phyloP scores from a whole-genome alignment of 1,140 invertebrate species.

The Drosophila sucinea region DNA sequence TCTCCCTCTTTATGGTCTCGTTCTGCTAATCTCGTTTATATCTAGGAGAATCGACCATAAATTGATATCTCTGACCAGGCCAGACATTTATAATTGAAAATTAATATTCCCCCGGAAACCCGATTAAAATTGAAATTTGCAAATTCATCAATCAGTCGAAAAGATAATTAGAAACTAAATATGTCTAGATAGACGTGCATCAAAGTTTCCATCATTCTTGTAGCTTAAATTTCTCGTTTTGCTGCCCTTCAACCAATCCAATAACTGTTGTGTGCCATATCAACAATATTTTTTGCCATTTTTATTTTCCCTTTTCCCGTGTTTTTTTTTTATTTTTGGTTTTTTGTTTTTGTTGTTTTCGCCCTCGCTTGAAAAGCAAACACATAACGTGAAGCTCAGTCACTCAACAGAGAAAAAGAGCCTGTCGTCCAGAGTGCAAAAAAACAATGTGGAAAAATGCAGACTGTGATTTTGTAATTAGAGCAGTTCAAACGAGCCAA shows the following conservation, averaged over 20 bases:
- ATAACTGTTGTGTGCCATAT: slow-evolving; percentile 25
- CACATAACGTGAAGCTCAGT: slow-evolving; percentile 63
- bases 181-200: slow-evolving; percentile 18
- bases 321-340: slow-evolving; percentile 40
- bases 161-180: slow-evolving; percentile 41
- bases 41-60: background rate
- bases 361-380: slow-evolving; percentile 58
- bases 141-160: slow-evolving; percentile 36
- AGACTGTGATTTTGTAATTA: slow-evolving; percentile 67
- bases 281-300: slow-evolving; percentile 26
- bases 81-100: slow-evolving; percentile 44
- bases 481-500: slow-evolving; percentile 32
- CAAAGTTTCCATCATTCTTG: background rate
- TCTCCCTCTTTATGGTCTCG: background rate
- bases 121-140: slow-evolving; percentile 27
- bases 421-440: slow-evolving; percentile 44
- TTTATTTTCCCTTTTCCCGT: slow-evolving; percentile 21
- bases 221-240: slow-evolving; percentile 3
- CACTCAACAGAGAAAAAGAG: slow-evolving; percentile 55
- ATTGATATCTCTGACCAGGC: slow-evolving; percentile 9
- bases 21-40: slow-evolving; percentile 1
- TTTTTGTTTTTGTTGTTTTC: slow-evolving; percentile 48
- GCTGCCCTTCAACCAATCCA: slow-evolving; percentile 13
- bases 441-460: slow-evolving; percentile 35
- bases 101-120: slow-evolving; percentile 41